Conservation (phyloP, 2,113 vertebrate species). For the Abramis brama region DNA sequence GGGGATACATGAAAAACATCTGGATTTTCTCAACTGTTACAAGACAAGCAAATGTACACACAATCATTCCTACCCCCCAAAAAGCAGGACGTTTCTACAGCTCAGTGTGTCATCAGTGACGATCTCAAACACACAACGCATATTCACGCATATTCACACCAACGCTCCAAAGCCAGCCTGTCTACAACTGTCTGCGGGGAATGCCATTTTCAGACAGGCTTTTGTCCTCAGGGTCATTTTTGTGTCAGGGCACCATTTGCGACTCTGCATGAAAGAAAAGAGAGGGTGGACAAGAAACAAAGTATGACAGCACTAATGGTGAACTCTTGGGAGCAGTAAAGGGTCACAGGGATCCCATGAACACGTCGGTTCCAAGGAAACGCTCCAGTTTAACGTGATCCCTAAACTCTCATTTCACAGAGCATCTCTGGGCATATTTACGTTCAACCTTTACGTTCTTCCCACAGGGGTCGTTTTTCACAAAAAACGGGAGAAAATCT, state of each 20-base stretch:
- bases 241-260: slow-evolving; percentile 15
- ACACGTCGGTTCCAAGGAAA: background rate
- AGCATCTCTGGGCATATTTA: background rate
- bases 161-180: slow-evolving; percentile 12
- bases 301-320: background rate
- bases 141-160: slow-evolving; percentile 31
- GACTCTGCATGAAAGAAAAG: background rate
- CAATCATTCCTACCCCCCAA: background rate
- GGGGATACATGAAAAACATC: background rate
- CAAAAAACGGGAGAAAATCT: background rate
- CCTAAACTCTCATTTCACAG: slow-evolving; percentile 25
- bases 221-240: slow-evolving; percentile 33
- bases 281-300: slow-evolving; percentile 2
- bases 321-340: background rate
- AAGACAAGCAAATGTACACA: background rate
- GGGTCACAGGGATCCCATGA: slow-evolving; percentile 3
- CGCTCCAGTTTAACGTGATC: background rate
- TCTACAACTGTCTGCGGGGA: slow-evolving; percentile 7
- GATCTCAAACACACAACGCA: slow-evolving; percentile 25
- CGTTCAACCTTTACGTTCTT: background rate
- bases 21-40: background rate
- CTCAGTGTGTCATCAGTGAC: background rate
- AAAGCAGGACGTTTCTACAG: background rate
- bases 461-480: background rate
- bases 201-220: slow-evolving; percentile 3